These are phyloP conservation scores for Dicentrarchus labrax DNA, from an alignment of 2,113 vertebrate species.

Conservation along the genomic window DNA sequence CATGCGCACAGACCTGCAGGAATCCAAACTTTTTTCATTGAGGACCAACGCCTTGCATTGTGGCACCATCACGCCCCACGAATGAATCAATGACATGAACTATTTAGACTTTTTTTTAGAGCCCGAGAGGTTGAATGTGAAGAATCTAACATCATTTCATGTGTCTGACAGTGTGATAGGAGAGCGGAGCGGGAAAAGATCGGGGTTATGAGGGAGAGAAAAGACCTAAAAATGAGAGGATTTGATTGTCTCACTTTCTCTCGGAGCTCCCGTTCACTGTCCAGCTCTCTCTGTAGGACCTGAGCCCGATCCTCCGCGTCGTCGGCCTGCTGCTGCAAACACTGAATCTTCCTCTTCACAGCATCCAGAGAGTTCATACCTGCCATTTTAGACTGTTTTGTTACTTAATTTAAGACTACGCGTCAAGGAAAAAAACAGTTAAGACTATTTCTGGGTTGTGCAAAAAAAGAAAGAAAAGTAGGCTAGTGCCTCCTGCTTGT, in stretches of 20 bases:
- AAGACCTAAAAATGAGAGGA: constrained; percentile 4
- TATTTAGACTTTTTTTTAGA: not conserved
- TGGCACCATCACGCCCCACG: constrained; percentile 70
- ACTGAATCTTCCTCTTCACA: constrained; percentile 97
- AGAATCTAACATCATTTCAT: rapidly evolving
- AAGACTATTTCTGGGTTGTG: constrained; percentile 51
- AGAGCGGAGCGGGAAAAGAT: not conserved
- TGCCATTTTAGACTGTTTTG: constrained; percentile 85
- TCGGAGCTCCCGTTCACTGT: constrained; percentile 93
- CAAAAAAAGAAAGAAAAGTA: constrained; percentile 36
- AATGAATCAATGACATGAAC: constrained; percentile 73
- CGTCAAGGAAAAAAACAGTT: constrained; percentile 23
- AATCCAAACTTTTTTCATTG: constrained; percentile 71
- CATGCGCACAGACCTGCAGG: constrained; percentile 74
- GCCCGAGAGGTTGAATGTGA: not conserved
- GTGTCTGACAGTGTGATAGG: not conserved
- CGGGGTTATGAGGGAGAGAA: not conserved
- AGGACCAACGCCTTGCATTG: constrained; percentile 84
- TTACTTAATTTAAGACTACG: constrained; percentile 56
- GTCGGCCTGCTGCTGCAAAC: constrained; percentile 97
- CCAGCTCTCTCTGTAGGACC: constrained; percentile 92
- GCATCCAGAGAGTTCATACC: constrained; percentile 94
- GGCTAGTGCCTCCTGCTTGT: constrained; percentile 24
- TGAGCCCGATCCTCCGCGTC: constrained; percentile 95
- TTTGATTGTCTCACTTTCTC: constrained; percentile 92